These are phyloP conservation scores for Heterohyrax brucei DNA, from an alignment of 2,797 vertebrate genomes.

Conservation along the genomic window DNA sequence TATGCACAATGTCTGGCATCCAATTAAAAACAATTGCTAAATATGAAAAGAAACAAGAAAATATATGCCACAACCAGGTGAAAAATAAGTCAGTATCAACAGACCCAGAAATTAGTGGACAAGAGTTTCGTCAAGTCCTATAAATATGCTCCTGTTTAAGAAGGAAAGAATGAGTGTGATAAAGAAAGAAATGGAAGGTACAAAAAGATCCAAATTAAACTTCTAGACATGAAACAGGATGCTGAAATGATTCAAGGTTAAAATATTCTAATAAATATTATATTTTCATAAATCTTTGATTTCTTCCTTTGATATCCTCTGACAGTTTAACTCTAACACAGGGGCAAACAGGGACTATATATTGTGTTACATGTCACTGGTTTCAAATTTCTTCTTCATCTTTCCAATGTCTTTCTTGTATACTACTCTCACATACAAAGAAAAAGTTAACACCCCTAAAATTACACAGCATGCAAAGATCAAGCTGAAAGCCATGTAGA, in stretches of 20 bases:
- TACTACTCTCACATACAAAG: neutral
- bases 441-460: constrained; percentile 4
- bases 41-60: constrained; percentile 27
- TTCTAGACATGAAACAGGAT: neutral
- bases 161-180: neutral
- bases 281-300: constrained; percentile 25
- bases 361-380: neutral
- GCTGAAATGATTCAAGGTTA: neutral
- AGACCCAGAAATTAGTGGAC: constrained; percentile 24
- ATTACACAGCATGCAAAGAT: neutral
- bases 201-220: neutral
- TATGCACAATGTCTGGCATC: neutral
- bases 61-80: neutral
- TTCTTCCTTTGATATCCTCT: constrained; percentile 29
- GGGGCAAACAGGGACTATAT: neutral
- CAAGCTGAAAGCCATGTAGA: neutral
- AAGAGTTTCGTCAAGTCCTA: constrained; percentile 19
- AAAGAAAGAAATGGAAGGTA: neutral
- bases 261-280: constrained; percentile 10
- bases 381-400: constrained; percentile 14
- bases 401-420: neutral
- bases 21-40: constrained; percentile 4
- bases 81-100: constrained; percentile 20
- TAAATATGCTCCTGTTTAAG: neutral
- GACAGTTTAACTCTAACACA: constrained; percentile 30